Conservation (phyloP, 2,888 invertebrate genomes). For the Orchestes rusci region DNA sequence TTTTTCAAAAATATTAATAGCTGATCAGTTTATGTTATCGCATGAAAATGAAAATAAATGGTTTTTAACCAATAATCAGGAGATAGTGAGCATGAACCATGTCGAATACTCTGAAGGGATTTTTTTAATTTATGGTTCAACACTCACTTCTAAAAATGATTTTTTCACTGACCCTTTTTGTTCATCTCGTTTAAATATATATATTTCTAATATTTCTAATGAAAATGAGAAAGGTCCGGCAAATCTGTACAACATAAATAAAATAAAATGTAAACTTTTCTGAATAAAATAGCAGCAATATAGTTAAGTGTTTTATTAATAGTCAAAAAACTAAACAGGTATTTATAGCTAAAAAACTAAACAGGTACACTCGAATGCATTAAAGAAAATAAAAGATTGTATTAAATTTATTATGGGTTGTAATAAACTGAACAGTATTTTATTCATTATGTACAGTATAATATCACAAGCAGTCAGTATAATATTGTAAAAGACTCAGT, state of each 20-base stretch:
- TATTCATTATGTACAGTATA: too few species aligned
- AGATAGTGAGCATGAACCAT: background rate
- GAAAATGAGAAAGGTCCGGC: slow-evolving; percentile 1
- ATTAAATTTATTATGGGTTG: background rate
- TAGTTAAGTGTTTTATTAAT: too few species aligned
- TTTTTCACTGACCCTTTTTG: background rate
- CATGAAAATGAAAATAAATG: background rate
- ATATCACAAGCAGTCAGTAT: too few species aligned
- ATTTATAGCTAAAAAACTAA: too few species aligned
- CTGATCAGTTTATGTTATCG: background rate
- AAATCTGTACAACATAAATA: slow-evolving; percentile 2
- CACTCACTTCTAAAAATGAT: background rate
- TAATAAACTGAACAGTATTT: too few species aligned
- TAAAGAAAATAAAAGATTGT: background rate
- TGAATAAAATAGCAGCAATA: too few species aligned
- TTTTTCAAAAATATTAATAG: background rate
- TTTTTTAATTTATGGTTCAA: background rate
- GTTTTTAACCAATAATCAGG: background rate
- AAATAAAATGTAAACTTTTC: slow-evolving; percentile 7
- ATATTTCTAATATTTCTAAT: slow-evolving; percentile 5
- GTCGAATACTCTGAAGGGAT: background rate
- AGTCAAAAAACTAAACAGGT: too few species aligned
- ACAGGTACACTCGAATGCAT: background rate
- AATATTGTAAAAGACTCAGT: too few species aligned
- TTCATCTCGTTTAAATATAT: slow-evolving; percentile 1